A percentile compares a stretch with the other conserved stretches of the same genome.
Conservation (phyloP, 2,888 invertebrate genomes). For the Agrotis puta region DNA sequence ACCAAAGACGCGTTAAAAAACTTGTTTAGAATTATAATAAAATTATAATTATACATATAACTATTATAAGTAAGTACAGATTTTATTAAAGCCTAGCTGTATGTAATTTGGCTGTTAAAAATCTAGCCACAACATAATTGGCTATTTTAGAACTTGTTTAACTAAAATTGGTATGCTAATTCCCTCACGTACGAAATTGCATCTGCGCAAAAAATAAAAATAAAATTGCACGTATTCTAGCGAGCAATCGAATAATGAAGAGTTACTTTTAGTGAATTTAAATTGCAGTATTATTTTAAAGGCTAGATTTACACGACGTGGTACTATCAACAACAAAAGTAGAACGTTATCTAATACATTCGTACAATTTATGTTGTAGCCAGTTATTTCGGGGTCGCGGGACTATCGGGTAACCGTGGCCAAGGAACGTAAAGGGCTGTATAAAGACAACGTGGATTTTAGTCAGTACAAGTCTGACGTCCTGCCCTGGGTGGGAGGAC, state of each 20-base stretch:
- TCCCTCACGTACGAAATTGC: slow-evolving; percentile 32
- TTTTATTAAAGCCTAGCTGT: not conserved
- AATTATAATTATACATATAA: too few relatives aligned
- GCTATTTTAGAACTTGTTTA: slow-evolving; percentile 41
- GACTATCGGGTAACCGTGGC: too few relatives aligned
- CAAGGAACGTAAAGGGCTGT: too few relatives aligned
- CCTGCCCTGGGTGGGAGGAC: too few relatives aligned
- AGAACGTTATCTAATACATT: too few relatives aligned
- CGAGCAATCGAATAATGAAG: not conserved
- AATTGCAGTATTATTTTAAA: slow-evolving; percentile 36
- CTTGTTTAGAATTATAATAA: not conserved
- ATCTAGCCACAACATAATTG: slow-evolving; percentile 32
- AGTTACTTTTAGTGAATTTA: slow-evolving; percentile 16
- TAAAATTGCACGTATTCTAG: slow-evolving; percentile 5
- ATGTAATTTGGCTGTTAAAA: slow-evolving; percentile 1
- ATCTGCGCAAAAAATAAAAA: slow-evolving; percentile 22
- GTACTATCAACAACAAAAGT: not conserved
- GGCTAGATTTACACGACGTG: not conserved
- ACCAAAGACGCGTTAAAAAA: not conserved
- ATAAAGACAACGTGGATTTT: too few relatives aligned
- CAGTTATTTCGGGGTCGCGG: too few relatives aligned
- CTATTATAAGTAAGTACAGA: too few relatives aligned
- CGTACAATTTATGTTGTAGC: too few relatives aligned
- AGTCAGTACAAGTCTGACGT: too few relatives aligned
- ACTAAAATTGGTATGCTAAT: slow-evolving; percentile 48